Evolutionary conservation across 2,797 vertebrate species (phyloP), one percentile per base, ranked within the genome.

Genomic region (Cirrhinus molitorella): DNA sequence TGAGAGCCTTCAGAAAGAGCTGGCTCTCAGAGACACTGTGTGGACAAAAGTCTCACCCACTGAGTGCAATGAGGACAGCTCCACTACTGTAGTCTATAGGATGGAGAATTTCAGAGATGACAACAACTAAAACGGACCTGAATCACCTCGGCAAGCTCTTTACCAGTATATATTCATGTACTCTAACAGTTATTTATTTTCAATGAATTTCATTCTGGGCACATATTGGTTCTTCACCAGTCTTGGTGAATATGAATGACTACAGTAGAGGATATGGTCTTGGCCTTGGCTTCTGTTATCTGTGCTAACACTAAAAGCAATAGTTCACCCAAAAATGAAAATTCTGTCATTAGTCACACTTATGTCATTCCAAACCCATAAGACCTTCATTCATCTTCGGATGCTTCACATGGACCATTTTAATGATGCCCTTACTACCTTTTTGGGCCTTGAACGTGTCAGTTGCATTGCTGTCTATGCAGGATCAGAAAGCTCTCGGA

Each of bases 21-120:
- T 99, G 91, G 96, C 97, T 96, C 96, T 99, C 95, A 98, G 97
- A 97, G 97, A 97, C 91, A 96, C 96, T 91, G 93, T 98, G 76
- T 99, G 98, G 97, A 99, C 96, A 97, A 98, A 98, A 95, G 96
- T 99, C 90, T 96, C 96, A 87, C 93, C 97, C 81, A 90, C 92
- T 8, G 98, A 99, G 95, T 96, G 95, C 89, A 96, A 96, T 91
- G 95, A 98, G 95, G 97, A 99, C 96, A 95, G 95, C 94, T 97
- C 96, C 93, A 99, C 97, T 93, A 99, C 97, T 94, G 91, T 99
- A 97, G 97, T 99, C 86, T 99, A 98, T 98, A 98, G 98, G 95
- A 97, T 98, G 97, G 96, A 97, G 94, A 94, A 93, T 92, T 94
- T 95, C 89, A 93, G 91, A 92, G 94, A 99, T 90, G 89, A 85